Evolutionary conservation across 2,797 vertebrate species (phyloP), one percentile per base, ranked within the genome.

Genomic region (Monodelphis domestica): DNA sequence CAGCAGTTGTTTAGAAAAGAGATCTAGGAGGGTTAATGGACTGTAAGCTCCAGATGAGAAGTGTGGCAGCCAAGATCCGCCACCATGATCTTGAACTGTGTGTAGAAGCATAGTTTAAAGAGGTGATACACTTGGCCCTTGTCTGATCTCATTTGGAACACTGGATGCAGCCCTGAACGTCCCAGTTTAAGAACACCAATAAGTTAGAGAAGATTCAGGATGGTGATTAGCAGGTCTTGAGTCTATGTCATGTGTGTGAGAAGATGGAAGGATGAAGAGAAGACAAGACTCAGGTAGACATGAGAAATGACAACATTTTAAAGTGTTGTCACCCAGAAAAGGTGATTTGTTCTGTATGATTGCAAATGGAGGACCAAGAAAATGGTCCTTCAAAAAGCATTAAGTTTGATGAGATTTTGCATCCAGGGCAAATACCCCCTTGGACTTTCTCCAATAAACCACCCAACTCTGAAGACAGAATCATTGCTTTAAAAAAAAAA

Each of bases 391-490:
- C n/a, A n/a, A n/a, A n/a, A n/a, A n/a, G n/a, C n/a, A n/a, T 52
- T 53, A 30, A 38, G 51, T 12, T 1, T 12, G 12, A 5, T 12
- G n/a, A 2, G 21, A 15, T 30, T 2, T 0, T 2, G 12, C 57
- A 29, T 21, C 78, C 28, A 51, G 91, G 55, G 1, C 2, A 50
- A n/a, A 9, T 45, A 7, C 38, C 4, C 6, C 0, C 50, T 24
- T 54, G 53, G 53, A 4, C 55, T 84, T 89, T 12, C n/a, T 28
- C 5, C 15, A 29, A 30, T 53, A 56, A 33, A 89, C 9, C 15
- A 5, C 30, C 10, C 24, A 54, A 15, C 53, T 78, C 54, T 84
- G 53, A 63, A 90, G 28, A 14, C 1, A 5, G 15, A 24, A 55
- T 26, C 24, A 7, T 21, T 11, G 38, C 15, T 14, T n/a, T n/a